phyloP scores from a whole-genome alignment of 2,113 vertebrate species.

The Cyphomyrus discorhynchus region DNA sequence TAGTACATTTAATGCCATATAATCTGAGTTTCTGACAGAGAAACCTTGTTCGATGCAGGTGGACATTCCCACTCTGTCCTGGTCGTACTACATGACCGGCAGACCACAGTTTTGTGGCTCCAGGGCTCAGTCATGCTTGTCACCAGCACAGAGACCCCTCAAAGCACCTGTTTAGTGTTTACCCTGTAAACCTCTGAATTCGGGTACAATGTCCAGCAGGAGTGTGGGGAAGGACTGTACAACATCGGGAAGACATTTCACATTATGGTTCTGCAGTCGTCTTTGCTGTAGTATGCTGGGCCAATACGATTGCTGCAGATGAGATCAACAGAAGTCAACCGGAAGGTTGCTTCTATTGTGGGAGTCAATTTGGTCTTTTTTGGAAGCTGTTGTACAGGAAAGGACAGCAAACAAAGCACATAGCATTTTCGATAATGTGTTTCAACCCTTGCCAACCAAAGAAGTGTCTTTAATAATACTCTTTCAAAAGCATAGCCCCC shows the following conservation, averaged over 20 bases:
- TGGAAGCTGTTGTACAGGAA: background rate
- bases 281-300: background rate
- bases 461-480: background rate
- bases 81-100: background rate
- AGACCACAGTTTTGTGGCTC: background rate
- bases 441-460: background rate
- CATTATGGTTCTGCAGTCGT: background rate
- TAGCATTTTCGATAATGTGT: background rate
- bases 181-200: background rate
- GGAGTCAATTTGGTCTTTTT: background rate
- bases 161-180: background rate
- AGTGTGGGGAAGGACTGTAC: background rate
- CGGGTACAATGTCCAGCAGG: background rate
- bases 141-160: background rate
- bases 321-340: background rate
- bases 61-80: background rate
- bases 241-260: background rate
- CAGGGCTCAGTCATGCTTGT: background rate
- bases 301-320: background rate
- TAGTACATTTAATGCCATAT: background rate
- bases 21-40: background rate
- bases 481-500: background rate
- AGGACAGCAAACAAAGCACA: background rate
- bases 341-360: background rate
- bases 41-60: background rate